Evolutionary conservation across 2,113 vertebrate species (phyloP).

Genomic region (Sylvia atricapilla): DNA sequence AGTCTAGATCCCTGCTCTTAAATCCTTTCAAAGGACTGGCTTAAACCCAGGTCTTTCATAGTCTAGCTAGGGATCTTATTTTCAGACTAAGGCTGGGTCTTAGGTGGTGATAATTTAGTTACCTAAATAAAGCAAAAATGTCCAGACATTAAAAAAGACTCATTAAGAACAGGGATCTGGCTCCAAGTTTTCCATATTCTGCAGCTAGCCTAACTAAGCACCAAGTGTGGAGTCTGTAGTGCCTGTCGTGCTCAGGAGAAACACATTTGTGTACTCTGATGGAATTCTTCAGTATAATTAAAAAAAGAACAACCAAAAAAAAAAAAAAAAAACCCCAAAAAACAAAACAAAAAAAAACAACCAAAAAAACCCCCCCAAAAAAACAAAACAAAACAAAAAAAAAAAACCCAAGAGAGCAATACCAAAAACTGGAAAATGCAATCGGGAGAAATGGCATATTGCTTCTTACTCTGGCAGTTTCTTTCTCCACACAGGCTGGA

Average conservation of each 20-base stretch:
- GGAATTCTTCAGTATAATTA: neutral
- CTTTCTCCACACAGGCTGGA: conserved; percentile 83
- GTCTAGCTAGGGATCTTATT: neutral
- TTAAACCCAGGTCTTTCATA: neutral
- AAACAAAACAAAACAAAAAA: too few relatives aligned
- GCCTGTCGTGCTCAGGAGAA: neutral
- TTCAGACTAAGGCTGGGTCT: neutral
- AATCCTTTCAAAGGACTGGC: neutral
- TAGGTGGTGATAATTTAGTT: neutral
- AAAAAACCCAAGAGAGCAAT: neutral
- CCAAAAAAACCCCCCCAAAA: too few relatives aligned
- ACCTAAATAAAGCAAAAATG: neutral
- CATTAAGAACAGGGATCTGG: neutral
- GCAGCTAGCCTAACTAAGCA: neutral
- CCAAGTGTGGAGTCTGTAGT: neutral
- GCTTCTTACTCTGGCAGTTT: neutral
- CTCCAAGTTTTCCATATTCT: neutral
- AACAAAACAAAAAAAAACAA: too few relatives aligned
- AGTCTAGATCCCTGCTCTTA: neutral
- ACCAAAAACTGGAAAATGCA: neutral
- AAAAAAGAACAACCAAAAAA: neutral
- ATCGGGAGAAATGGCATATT: accelerated
- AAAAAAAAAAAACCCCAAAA: neutral
- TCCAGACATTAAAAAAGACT: neutral
- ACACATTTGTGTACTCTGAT: neutral